Evolutionary conservation across 1,140 invertebrate species (phyloP).

Genomic region (Lordiphosa stackelbergi): DNA sequence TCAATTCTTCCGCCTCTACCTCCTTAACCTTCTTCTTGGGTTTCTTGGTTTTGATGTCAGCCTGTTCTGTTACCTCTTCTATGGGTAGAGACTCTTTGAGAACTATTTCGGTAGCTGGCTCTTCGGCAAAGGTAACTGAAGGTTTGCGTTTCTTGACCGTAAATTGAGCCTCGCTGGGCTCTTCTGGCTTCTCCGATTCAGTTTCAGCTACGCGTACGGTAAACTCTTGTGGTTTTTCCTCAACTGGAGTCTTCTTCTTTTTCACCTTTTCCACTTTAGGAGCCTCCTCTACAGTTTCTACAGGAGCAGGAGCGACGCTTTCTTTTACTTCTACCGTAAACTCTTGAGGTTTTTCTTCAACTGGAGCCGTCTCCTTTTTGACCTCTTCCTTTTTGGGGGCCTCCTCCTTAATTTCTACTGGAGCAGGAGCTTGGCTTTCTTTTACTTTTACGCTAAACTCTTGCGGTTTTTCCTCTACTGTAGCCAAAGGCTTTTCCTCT

Average conservation of each 20-base stretch:
- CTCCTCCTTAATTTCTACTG: constrained; percentile 32
- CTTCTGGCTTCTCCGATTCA: constrained; percentile 16
- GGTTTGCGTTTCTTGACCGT: constrained; percentile 53
- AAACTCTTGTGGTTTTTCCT: constrained; percentile 43
- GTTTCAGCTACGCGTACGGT: constrained; percentile 21
- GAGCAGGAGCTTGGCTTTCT: constrained; percentile 17
- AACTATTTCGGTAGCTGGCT: constrained; percentile 63
- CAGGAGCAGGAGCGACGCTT: constrained; percentile 16
- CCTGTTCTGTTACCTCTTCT: constrained; percentile 59
- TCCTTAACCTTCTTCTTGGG: constrained; percentile 66
- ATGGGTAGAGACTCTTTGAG: constrained; percentile 53
- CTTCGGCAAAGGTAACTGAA: constrained; percentile 40
- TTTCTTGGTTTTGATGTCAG: constrained; percentile 69
- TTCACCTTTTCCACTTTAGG: constrained; percentile 19
- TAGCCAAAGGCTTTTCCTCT: constrained; percentile 19
- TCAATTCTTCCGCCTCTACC: constrained; percentile 51
- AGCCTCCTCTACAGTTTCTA: constrained; percentile 29
- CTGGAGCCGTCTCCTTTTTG: constrained; percentile 13
- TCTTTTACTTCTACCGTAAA: constrained; percentile 13
- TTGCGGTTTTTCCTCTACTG: constrained; percentile 35
- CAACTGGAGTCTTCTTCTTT: constrained; percentile 13
- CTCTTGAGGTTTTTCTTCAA: constrained; percentile 42
- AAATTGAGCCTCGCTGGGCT: constrained; percentile 42
- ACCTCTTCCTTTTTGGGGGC: constrained; percentile 11
- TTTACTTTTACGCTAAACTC: constrained; percentile 21